Base-by-base conservation (phyloP, 2,797 vertebrate species). In the Falco novaeseelandiae region DNA sequence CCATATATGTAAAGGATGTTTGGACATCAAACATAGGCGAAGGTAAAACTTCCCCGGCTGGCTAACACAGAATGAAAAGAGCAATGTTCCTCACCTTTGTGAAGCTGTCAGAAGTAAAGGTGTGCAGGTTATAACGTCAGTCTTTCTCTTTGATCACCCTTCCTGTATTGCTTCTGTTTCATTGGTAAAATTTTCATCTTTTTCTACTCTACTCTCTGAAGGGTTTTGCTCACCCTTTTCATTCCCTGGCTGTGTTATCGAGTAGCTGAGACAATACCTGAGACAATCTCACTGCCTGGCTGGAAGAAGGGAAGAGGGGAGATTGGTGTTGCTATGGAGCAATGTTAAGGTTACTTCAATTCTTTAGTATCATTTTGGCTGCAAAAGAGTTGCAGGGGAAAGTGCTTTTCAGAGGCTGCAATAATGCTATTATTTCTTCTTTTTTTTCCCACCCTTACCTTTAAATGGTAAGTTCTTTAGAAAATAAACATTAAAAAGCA, bases 311-410 rank as follows among this genome's bases (percentile, higher is more conserved):
- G 48, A 77, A 54, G 26, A 58, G 32, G 20, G 57, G 91, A 67
- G 52, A 18, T 51, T 57, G 71, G 36, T 78, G 87, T 91, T 93
- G 82, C 82, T 78, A 89, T 72, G 84, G 52, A 71, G 57, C 42
- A 78, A n/a, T 23, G 61, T 6, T 17, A 83, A 80, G 66, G 89
- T 93, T 84, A 54, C 27, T 92, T 83, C 57, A 69, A 49, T 87
- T 40, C 49, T 92, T 89, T 70, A 87, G 54, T 78, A 51, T 69
- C 26, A 54, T 82, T 84, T 76, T 57, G 63, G 59, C 81, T 94
- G 59, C 63, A 87, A 71, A 94, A 71, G 4, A 6, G 11, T 73
- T 93, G 22, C 71, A 55, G 11, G 12, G 14, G 14, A 77, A 67
- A 83, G 26, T 83, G 42, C 10, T 81, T 87, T 91, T 58, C 61